Evolutionary conservation across 2,888 invertebrate species (phyloP).

Genomic region (Criorhina ranunculi): DNA sequence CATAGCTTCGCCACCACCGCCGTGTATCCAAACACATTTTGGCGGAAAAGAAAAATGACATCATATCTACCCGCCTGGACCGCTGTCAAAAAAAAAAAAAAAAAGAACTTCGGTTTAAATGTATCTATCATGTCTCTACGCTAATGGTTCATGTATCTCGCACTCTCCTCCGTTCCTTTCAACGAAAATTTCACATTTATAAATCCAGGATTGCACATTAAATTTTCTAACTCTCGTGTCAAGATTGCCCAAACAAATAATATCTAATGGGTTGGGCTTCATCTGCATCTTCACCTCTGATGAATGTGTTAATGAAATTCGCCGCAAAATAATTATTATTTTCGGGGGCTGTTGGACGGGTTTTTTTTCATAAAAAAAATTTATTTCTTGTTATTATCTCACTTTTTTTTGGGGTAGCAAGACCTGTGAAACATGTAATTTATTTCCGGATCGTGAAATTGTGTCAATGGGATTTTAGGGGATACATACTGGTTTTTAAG

Average conservation of each 20-base stretch:
- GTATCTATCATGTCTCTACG: slow-evolving; percentile 23
- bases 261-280: slow-evolving; percentile 62
- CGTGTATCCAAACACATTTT: slow-evolving; percentile 12
- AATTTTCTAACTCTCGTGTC: slow-evolving; percentile 23
- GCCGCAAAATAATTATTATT: slow-evolving; percentile 41
- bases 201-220: slow-evolving; percentile 53
- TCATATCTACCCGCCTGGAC: slow-evolving; percentile 36
- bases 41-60: slow-evolving; percentile 56
- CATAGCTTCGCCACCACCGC: background rate
- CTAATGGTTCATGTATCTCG: slow-evolving; percentile 54
- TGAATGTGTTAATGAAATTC: slow-evolving; percentile 38
- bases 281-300: slow-evolving; percentile 42
- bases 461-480: slow-evolving; percentile 30
- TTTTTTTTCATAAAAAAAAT: slow-evolving; percentile 7
- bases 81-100: background rate
- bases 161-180: slow-evolving; percentile 19
- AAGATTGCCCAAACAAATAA: slow-evolving; percentile 34
- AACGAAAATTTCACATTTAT: slow-evolving; percentile 47
- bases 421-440: slow-evolving; percentile 32
- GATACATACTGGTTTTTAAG: too few species aligned
- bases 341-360: slow-evolving; percentile 39
- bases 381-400: slow-evolving; percentile 30
- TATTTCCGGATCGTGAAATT: slow-evolving; percentile 46
- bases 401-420: slow-evolving; percentile 10
- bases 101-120: slow-evolving; percentile 17